Base-by-base conservation (phyloP, 2,888 invertebrate genomes). In the Rhagophthalmus giganteus region DNA sequence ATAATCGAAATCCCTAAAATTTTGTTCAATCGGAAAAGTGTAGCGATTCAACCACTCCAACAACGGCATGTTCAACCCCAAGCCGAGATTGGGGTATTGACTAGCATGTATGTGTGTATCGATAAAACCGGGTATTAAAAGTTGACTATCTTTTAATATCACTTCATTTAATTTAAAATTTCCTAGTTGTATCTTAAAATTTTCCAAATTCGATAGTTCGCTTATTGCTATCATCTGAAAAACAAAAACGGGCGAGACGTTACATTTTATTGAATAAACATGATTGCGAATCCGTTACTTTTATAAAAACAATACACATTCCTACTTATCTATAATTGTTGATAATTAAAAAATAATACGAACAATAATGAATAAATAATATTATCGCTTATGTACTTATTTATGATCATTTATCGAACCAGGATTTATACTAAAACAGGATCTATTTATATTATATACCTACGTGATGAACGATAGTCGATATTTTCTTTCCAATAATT, bases 31-130 rank as follows among this genome's bases (percentile, higher is more conserved):
- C 0, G 92, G 92, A 68, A 89, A 94, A 1, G 94, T 95, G 68
- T 94, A 94, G 2, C 78, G 81, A 13, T 87, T 80, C 4, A 95
- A 77, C 95, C 95, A 95, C 34, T 92, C 87, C 5, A 94, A 71
- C 26, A 95, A 76, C 0, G 86, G 83, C 60, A 83, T 81, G 67
- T 93, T 91, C 58, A 91, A 79, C 0, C 92, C 94, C 7, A 91
- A 74, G 0, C 94, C 94, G 46, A 86, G 77, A 74, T 94, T 94
- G 0, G 91, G 89, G 62, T 88, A 88, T 74, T 95, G 94, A 0
- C 91, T 86, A 0, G 92, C 93, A 76, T 95, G 94, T 6, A 90
- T 88, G 69, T 95, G 95, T 12, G 90, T 87, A 73, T 95, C 94
- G 1, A 94, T 79, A 51, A 95, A 82, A 0, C 94, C 95, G 0